Evolutionary conservation across 2,888 invertebrate species (phyloP).

Genomic region (Leptinotarsa peninsularis): DNA sequence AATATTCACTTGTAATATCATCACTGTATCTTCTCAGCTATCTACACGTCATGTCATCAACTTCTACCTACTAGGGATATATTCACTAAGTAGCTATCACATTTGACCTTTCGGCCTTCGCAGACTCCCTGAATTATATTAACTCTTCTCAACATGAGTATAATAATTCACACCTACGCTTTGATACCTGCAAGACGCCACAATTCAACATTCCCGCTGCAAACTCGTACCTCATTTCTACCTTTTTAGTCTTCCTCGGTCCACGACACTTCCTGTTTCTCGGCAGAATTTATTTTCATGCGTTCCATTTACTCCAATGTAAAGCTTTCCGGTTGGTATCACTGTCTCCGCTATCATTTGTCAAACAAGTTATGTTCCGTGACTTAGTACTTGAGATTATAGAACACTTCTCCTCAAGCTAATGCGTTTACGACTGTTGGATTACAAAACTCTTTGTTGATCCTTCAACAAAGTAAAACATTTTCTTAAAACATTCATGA

Average conservation of each 20-base stretch:
- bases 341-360: not conserved
- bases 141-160: conserved; percentile 5
- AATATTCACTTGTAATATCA: not conserved
- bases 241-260: not conserved
- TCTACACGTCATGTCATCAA: not conserved
- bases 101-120: not conserved
- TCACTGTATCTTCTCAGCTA: not conserved
- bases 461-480: too few species aligned
- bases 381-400: not conserved
- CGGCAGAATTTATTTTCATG: not conserved
- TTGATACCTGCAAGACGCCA: not conserved
- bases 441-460: too few species aligned
- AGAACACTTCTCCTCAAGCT: too few species aligned
- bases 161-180: conserved; percentile 5
- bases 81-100: conserved; percentile 6
- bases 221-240: conserved; percentile 2
- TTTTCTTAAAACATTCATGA: too few species aligned
- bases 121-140: conserved; percentile 3
- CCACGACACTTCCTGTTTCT: not conserved
- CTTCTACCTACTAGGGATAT: not conserved
- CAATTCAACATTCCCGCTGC: conserved; percentile 2
- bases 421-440: too few species aligned
- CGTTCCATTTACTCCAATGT: not conserved
- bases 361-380: not conserved
- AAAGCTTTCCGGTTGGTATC: not conserved